A percentile compares a stretch with the other conserved stretches of the same genome.
phyloP scores from a whole-genome alignment of 2,888 invertebrate species.

The Embidobia sp. region DNA sequence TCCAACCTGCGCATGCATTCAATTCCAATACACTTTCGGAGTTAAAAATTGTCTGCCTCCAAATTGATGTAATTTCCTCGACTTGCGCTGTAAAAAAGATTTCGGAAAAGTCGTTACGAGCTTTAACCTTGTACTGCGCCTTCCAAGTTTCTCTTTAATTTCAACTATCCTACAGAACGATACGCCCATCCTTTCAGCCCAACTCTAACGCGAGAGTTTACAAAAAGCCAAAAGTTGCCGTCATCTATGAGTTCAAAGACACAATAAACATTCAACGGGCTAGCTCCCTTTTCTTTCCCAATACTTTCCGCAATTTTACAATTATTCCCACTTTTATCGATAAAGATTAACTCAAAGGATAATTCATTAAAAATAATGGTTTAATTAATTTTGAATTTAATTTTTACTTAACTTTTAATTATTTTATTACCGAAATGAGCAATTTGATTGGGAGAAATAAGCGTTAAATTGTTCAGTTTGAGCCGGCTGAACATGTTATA shows the following conservation, averaged over 20 bases:
- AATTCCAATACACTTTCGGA: no score
- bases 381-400: no score
- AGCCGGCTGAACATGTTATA: no score
- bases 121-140: neutral
- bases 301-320: no score
- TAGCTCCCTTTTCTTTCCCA: no score
- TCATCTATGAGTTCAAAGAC: neutral
- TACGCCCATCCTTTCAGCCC: neutral
- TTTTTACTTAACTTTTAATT: no score
- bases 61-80: neutral
- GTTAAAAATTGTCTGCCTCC: neutral
- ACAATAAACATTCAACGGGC: neutral
- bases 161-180: neutral
- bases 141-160: conserved; percentile 1
- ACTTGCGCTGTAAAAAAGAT: neutral
- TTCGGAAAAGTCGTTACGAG: neutral
- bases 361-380: no score
- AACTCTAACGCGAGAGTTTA: neutral
- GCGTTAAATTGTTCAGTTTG: no score
- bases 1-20: no score
- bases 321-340: no score
- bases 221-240: neutral
- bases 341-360: neutral
- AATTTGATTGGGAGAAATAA: no score
- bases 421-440: no score